Evolutionary conservation across 2,113 vertebrate genomes (phyloP).

Genomic region (Halcyon senegalensis): DNA sequence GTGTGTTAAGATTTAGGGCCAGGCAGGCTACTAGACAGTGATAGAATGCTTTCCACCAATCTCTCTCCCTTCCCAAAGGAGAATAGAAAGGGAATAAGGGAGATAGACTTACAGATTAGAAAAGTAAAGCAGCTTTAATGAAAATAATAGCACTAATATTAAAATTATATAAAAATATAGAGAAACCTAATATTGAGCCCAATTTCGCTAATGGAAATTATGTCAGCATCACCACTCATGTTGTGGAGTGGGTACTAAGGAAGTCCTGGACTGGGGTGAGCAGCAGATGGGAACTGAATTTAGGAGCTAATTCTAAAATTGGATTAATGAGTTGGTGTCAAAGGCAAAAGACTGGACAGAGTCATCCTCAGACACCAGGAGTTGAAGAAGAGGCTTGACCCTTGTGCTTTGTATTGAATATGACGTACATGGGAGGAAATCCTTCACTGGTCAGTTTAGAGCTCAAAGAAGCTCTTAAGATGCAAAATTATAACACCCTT

Average conservation of each 20-base stretch:
- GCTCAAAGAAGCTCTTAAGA: not conserved
- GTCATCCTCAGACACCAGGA: too few species aligned
- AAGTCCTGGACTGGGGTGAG: too few species aligned
- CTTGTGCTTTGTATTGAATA: too few species aligned
- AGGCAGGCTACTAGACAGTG: not conserved
- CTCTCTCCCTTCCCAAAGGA: not conserved
- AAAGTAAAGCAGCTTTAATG: not conserved
- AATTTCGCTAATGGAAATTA: not conserved
- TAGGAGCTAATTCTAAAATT: too few species aligned
- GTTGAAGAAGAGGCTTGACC: too few species aligned
- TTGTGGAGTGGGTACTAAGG: too few species aligned
- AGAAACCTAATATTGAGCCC: not conserved
- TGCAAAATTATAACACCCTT: not conserved
- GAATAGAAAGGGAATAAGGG: not conserved
- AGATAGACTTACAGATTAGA: not conserved
- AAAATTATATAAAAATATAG: not conserved
- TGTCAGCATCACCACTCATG: too few species aligned
- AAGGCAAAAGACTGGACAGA: too few species aligned
- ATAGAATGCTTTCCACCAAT: not conserved
- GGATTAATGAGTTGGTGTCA: too few species aligned
- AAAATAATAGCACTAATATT: not conserved
- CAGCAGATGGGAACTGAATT: too few species aligned
- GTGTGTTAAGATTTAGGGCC: not conserved
- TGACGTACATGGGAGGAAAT: too few species aligned
- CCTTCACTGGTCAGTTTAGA: too few species aligned